These are phyloP conservation scores for Percopsis omiscomaycus DNA, from an alignment of 2,797 vertebrate genomes.

Conservation along the genomic window DNA sequence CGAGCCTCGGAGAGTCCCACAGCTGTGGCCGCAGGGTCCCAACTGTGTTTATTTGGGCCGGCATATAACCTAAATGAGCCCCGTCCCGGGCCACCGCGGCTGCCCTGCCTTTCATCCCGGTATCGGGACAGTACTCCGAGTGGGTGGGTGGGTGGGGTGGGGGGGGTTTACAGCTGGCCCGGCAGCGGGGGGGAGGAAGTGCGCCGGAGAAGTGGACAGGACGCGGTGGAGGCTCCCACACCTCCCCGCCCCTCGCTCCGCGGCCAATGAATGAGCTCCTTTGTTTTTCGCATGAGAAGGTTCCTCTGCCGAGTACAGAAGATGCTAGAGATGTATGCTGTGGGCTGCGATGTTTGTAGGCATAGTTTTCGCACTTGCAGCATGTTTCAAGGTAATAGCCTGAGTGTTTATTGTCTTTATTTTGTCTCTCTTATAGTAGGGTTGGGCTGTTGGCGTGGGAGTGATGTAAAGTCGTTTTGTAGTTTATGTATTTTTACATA, in stretches of 20 bases:
- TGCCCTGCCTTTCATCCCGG: slow-evolving; percentile 69
- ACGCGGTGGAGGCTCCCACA: slow-evolving; percentile 65
- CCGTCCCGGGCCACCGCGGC: slow-evolving; percentile 64
- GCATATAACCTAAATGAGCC: slow-evolving; percentile 77
- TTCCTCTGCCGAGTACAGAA: slow-evolving; percentile 21
- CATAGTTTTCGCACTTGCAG: no score
- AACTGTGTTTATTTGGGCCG: slow-evolving; percentile 79
- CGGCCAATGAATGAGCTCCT: slow-evolving; percentile 56
- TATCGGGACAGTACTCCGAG: slow-evolving; percentile 67
- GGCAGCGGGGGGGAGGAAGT: slow-evolving; percentile 53
- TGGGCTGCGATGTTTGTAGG: no score
- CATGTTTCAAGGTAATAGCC: no score
- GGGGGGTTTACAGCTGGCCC: slow-evolving; percentile 67
- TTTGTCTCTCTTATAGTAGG: no score
- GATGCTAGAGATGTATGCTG: slow-evolving; percentile 1
- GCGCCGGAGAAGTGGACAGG: slow-evolving; percentile 58
- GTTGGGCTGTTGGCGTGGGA: no score
- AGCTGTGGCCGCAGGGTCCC: slow-evolving; percentile 69
- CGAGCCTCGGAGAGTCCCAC: slow-evolving; percentile 70
- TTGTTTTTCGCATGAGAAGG: slow-evolving; percentile 47
- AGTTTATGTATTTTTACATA: no score
- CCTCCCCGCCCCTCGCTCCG: slow-evolving; percentile 56
- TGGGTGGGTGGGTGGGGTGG: slow-evolving; percentile 63
- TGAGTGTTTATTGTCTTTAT: neutral
- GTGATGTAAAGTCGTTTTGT: no score